Evolutionary conservation across 2,113 vertebrate genomes (phyloP).

Genomic region (Microtus ochrogaster): DNA sequence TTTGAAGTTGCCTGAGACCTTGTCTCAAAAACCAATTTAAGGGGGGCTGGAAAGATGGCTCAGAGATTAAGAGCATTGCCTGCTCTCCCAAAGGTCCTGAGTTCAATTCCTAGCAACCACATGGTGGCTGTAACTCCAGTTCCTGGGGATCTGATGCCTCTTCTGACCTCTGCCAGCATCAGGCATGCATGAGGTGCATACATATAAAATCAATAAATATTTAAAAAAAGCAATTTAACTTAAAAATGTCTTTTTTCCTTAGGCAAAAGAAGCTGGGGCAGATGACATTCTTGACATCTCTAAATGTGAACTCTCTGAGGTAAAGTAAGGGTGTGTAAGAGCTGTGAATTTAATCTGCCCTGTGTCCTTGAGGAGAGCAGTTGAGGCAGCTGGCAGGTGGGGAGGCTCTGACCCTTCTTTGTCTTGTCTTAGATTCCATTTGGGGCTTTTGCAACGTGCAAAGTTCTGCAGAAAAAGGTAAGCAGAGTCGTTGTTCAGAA

Average conservation of each 20-base stretch:
- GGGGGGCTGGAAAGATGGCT: too few species aligned
- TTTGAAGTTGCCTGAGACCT: background rate
- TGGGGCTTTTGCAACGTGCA: slow-evolving; percentile 93
- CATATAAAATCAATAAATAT: too few species aligned
- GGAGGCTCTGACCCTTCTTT: slow-evolving; percentile 35
- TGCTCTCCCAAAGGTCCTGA: too few species aligned
- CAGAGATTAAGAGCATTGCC: too few species aligned
- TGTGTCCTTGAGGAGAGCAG: background rate
- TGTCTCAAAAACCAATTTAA: background rate
- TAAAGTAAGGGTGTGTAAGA: slow-evolving; percentile 76
- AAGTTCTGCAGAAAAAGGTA: slow-evolving; percentile 98
- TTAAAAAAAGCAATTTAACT: background rate
- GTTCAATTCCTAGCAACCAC: too few species aligned
- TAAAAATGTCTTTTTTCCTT: slow-evolving; percentile 52
- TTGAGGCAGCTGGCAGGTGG: background rate
- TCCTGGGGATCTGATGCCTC: too few species aligned
- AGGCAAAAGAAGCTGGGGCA: slow-evolving; percentile 96
- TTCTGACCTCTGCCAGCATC: too few species aligned
- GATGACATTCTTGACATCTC: slow-evolving; percentile 96
- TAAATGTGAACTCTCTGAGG: slow-evolving; percentile 94
- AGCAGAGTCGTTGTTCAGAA: background rate
- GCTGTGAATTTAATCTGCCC: background rate
- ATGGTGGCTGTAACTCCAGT: too few species aligned
- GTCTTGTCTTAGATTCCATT: slow-evolving; percentile 90
- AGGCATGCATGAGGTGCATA: too few species aligned